A percentile compares a stretch with the other conserved stretches of the same genome.
These are phyloP conservation scores for Paracanthobrama guichenoti DNA, from an alignment of 2,113 vertebrate species.

Conservation along the genomic window DNA sequence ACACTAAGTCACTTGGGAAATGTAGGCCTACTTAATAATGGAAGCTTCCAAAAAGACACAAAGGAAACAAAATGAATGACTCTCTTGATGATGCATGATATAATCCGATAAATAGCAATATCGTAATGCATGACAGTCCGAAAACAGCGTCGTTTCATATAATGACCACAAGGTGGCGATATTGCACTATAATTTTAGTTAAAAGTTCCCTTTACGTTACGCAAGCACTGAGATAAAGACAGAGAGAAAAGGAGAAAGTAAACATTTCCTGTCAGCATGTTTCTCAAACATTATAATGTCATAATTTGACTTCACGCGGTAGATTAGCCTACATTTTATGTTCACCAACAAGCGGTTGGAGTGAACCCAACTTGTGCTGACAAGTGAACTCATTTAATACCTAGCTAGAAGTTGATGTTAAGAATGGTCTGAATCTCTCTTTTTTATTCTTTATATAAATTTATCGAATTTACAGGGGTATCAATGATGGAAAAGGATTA, in stretches of 20 bases:
- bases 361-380: neutral
- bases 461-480: neutral
- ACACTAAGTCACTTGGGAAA: neutral
- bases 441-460: neutral
- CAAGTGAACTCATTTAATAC: neutral
- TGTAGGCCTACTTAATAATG: neutral
- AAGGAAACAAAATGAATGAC: neutral
- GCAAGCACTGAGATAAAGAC: neutral
- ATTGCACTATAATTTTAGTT: neutral
- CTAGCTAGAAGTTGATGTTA: neutral
- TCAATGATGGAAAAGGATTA: neutral
- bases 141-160: neutral
- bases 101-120: no score
- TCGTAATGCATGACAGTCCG: neutral
- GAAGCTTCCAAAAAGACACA: neutral
- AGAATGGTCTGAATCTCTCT: neutral
- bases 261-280: neutral
- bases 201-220: neutral
- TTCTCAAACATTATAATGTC: neutral
- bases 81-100: neutral
- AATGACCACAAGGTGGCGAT: constrained; percentile 37
- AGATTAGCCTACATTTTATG: no score
- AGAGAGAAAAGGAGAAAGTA: neutral
- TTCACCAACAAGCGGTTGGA: neutral
- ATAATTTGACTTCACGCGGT: neutral